A percentile compares a stretch with the other conserved stretches of the same genome.
Evolutionary conservation across 2,113 vertebrate genomes (phyloP).

Genomic region (Odontophorus gujanensis): DNA sequence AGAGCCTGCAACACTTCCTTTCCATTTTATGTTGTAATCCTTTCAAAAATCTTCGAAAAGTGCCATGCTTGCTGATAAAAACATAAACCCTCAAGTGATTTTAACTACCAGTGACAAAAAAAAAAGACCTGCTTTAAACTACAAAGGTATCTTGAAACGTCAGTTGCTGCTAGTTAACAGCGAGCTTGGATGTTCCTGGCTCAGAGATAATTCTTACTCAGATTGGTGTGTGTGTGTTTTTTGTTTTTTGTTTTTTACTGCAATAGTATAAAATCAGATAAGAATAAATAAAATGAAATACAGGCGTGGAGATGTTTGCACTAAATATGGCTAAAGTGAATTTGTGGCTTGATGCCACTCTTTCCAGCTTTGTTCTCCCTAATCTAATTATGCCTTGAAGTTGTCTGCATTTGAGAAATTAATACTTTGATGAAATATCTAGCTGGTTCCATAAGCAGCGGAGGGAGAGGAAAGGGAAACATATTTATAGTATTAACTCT

Average conservation of each 20-base stretch:
- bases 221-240: background rate
- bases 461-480: slow-evolving; percentile 89
- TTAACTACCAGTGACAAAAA: slow-evolving; percentile 68
- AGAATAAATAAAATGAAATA: slow-evolving; percentile 78
- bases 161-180: slow-evolving; percentile 66
- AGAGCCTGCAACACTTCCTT: slow-evolving; percentile 22
- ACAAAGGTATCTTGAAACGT: slow-evolving; percentile 76
- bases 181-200: slow-evolving; percentile 66
- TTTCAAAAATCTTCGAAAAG: slow-evolving; percentile 74
- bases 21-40: slow-evolving; percentile 64
- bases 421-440: slow-evolving; percentile 99
- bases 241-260: slow-evolving; percentile 46
- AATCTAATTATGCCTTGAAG: slow-evolving; percentile 99
- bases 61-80: slow-evolving; percentile 68
- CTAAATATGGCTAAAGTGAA: slow-evolving; percentile 85
- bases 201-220: slow-evolving; percentile 75
- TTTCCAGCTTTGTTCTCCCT: slow-evolving; percentile 86
- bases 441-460: slow-evolving; percentile 84
- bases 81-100: slow-evolving; percentile 68
- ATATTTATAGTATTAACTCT: slow-evolving; percentile 94
- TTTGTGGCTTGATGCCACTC: slow-evolving; percentile 91
- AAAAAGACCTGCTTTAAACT: slow-evolving; percentile 42
- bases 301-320: slow-evolving; percentile 73
- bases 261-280: slow-evolving; percentile 78
- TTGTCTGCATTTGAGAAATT: slow-evolving; percentile 99